Conservation (phyloP, 2,113 vertebrate genomes). For the Sturnira hondurensis region DNA sequence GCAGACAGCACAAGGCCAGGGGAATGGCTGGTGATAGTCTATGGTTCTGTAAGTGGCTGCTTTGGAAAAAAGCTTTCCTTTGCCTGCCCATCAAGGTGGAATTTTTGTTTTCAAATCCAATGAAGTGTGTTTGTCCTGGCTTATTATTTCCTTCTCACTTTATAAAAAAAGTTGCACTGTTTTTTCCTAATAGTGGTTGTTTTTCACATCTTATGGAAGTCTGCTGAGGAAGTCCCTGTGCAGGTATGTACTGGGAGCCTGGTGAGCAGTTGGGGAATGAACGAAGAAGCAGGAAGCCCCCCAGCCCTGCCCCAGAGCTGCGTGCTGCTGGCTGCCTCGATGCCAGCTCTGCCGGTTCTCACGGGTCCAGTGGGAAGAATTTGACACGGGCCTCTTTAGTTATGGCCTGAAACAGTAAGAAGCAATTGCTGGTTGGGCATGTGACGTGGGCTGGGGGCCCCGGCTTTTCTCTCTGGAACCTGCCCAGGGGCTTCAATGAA, state of each 20-base stretch:
- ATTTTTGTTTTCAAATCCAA: background rate
- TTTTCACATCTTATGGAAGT: background rate
- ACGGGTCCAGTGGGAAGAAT: background rate
- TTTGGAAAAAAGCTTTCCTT: background rate
- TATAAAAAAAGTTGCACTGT: background rate
- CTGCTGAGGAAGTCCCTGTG: background rate
- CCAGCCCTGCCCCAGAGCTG: no score
- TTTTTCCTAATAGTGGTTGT: background rate
- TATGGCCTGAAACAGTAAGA: background rate
- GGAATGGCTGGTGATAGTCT: no score
- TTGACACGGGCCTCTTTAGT: background rate
- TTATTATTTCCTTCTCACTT: background rate
- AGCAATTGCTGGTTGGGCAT: no score
- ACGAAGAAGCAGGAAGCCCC: background rate
- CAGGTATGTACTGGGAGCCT: background rate
- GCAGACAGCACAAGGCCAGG: accelerated
- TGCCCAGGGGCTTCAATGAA: background rate
- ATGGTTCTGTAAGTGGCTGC: background rate
- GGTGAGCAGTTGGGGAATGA: no score
- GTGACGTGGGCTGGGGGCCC: background rate
- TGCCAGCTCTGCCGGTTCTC: background rate
- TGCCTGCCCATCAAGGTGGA: background rate
- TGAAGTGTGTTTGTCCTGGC: background rate
- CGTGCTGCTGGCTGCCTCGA: background rate
- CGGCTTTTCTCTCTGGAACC: background rate